Percentiles rank a stretch among this genome's conserved stretches.
Conservation (phyloP, 2,888 invertebrate species). For the Cyrtodaria siliqua region DNA sequence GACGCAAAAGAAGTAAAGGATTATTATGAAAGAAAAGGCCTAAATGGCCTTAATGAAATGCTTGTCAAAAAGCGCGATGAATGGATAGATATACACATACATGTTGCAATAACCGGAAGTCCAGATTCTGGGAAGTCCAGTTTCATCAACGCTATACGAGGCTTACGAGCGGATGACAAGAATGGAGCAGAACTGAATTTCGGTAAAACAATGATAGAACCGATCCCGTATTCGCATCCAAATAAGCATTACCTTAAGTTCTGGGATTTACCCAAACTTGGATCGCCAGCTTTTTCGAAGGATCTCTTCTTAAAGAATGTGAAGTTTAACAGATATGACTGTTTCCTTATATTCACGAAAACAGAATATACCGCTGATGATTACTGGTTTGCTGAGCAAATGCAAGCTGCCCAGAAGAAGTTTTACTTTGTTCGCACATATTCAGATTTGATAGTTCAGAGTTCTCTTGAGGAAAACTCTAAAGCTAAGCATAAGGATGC, state of each 20-base stretch:
- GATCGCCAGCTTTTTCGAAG: constrained; percentile 51
- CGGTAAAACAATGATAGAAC: constrained; percentile 54
- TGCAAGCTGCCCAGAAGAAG: constrained; percentile 33
- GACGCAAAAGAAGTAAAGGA: constrained; percentile 50
- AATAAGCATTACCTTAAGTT: constrained; percentile 59
- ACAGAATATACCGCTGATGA: constrained; percentile 47
- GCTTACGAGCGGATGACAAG: constrained; percentile 41
- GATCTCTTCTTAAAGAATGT: constrained; percentile 47
- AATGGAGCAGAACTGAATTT: constrained; percentile 56
- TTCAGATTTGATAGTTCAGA: constrained; percentile 27
- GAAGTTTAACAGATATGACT: constrained; percentile 54
- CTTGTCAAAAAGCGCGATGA: constrained; percentile 45
- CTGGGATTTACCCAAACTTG: constrained; percentile 63
- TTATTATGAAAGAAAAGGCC: constrained; percentile 40
- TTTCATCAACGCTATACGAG: constrained; percentile 59
- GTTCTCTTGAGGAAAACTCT: constrained; percentile 24
- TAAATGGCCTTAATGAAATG: constrained; percentile 17
- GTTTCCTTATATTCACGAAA: constrained; percentile 53
- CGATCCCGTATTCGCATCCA: constrained; percentile 63
- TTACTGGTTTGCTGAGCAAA: constrained; percentile 55
- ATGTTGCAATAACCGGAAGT: constrained; percentile 53
- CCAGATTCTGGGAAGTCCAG: constrained; percentile 61
- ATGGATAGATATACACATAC: constrained; percentile 51
- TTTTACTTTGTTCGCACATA: constrained; percentile 49
- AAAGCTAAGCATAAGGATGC: constrained; percentile 29